Evolutionary conservation across 2,797 vertebrate species (phyloP).

Genomic region (Oreortyx pictus): DNA sequence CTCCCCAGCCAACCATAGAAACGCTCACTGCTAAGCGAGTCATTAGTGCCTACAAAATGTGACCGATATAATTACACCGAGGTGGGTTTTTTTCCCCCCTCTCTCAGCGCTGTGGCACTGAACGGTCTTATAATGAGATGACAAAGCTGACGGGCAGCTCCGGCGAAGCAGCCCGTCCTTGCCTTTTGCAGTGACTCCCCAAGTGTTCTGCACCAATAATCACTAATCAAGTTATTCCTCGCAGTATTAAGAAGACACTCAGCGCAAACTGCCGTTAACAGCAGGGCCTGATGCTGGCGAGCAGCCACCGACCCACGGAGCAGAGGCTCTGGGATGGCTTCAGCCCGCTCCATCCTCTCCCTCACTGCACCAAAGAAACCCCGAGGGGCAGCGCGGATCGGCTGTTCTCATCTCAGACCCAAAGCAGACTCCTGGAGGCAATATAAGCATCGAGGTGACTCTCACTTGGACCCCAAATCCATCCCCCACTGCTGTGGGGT

Average conservation of each 20-base stretch:
- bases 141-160: conserved; percentile 83
- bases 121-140: conserved; percentile 85
- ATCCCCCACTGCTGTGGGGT: neutral
- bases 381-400: neutral
- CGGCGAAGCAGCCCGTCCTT: conserved; percentile 74
- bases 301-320: neutral
- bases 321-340: accelerated
- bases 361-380: neutral
- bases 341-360: neutral
- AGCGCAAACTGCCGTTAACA: conserved; percentile 78
- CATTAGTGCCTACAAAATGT: conserved; percentile 60
- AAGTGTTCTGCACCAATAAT: conserved; percentile 78
- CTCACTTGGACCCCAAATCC: neutral
- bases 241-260: conserved; percentile 44
- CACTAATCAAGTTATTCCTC: conserved; percentile 75
- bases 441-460: neutral
- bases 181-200: conserved; percentile 78
- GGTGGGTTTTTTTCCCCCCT: neutral
- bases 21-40: conserved; percentile 56
- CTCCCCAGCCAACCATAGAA: conserved; percentile 26
- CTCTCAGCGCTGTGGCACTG: conserved; percentile 2
- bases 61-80: conserved; percentile 43
- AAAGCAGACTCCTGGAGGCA: neutral
- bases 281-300: conserved; percentile 62
- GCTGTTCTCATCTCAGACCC: neutral